Evolutionary conservation across 2,113 vertebrate genomes (phyloP), one percentile per base, ranked within the genome.

Genomic region (Eublepharis macularius): DNA sequence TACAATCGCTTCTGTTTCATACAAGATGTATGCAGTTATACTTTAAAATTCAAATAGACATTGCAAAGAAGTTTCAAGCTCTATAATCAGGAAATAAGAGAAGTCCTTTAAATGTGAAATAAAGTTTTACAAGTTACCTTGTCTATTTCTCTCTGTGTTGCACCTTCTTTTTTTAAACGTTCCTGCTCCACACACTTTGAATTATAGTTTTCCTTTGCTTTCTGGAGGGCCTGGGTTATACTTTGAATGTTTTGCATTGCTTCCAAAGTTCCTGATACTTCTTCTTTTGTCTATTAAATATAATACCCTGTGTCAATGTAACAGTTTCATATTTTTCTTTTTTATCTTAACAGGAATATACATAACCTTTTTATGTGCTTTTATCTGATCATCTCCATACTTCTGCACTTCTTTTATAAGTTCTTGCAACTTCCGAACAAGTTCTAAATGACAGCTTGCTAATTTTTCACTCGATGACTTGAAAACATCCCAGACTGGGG

Each of bases 391-490:
- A 81, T 99, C 99, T 87, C 98, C 98, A 82, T 99, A 99, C 84
- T 98, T 99, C 88, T 99, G 98, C 85, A 99, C 98, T 93, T 99
- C 98, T 91, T 98, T 99, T 93, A 99, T 99, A 88, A 99, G 96
- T 29, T 99, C 98, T 89, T 99, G 98, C 75, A 99, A 96, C 91
- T 98, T 98, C 90, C 97, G 96, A 91, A 98, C 97, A 45, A 99
- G 97, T 87, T 99, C 99, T 96, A 99, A 96, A 94, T 99, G 99
- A 95, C 98, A 99, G 80, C 93, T 94, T 90, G 98, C 98, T 93
- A 99, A 94, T 93, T 99, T 99, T 94, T 99, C 98, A 36, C 98
- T 98, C 54, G 98, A 99, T 45, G 94, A 97, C 96, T 98, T 99
- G 93, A 99, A 99, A 81, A 99, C 97, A 80, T 99, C 98, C 99